Percentiles rank a stretch among this genome's conserved stretches.
These are phyloP conservation scores for Rhynchotus rufescens DNA, from an alignment of 2,797 vertebrate genomes.

Conservation along the genomic window DNA sequence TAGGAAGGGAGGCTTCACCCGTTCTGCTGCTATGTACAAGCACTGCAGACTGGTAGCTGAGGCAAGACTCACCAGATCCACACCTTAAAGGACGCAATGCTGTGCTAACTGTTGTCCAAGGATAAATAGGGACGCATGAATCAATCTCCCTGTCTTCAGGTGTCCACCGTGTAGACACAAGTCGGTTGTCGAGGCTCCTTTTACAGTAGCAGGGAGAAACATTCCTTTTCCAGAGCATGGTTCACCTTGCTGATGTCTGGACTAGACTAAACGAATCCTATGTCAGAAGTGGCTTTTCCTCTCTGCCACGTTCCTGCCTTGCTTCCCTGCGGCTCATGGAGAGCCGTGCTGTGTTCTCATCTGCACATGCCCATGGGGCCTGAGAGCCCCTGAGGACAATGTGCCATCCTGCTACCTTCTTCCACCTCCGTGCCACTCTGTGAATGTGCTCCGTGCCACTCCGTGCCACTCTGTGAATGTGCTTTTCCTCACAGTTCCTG, in stretches of 20 bases:
- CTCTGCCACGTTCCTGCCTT: neutral
- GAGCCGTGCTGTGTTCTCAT: neutral
- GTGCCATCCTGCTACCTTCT: rapidly evolving
- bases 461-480: neutral
- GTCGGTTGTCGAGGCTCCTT: neutral
- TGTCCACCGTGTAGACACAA: neutral
- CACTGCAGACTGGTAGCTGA: rapidly evolving
- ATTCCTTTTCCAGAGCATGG: neutral
- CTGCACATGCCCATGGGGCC: rapidly evolving
- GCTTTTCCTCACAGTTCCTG: neutral
- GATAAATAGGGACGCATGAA: neutral
- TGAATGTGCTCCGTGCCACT: neutral
- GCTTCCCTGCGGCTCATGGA: neutral
- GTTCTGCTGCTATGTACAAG: rapidly evolving
- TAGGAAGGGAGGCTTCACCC: neutral
- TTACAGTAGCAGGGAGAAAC: neutral
- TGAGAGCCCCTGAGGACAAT: neutral
- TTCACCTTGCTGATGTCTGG: neutral
- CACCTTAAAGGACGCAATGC: neutral
- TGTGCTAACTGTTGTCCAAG: neutral
- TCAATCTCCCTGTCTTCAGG: neutral
- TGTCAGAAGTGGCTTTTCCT: neutral
- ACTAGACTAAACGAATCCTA: neutral
- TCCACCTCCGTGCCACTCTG: neutral
- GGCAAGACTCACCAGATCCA: neutral